phyloP scores from a whole-genome alignment of 1,140 invertebrate genomes.

The Aphelenchoides besseyi region DNA sequence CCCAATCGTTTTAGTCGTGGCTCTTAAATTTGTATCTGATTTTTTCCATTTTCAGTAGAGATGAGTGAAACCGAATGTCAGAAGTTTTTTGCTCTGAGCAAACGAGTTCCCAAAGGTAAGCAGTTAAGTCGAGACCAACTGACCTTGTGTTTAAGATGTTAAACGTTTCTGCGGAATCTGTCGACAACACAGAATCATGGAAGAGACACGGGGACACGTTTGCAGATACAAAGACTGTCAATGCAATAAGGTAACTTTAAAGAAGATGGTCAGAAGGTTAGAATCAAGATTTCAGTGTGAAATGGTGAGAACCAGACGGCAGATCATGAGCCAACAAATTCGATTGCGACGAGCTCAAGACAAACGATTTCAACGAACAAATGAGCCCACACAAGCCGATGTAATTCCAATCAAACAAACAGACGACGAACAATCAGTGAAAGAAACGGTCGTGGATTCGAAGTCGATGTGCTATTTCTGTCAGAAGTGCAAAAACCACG shows the following conservation, averaged over 20 bases:
- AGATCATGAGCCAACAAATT: constrained; percentile 59
- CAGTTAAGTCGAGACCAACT: no score
- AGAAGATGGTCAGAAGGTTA: no score
- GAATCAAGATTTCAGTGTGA: constrained; percentile 60
- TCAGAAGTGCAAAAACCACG: constrained; percentile 60
- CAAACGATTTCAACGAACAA: constrained; percentile 54
- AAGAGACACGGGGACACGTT: constrained; percentile 56
- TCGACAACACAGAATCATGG: constrained; percentile 52
- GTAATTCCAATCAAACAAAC: constrained; percentile 29
- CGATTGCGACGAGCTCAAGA: constrained; percentile 56
- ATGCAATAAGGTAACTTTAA: constrained; percentile 47
- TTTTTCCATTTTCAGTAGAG: no score
- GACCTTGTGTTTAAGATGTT: no score
- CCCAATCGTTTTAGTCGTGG: no score
- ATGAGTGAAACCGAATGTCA: no score
- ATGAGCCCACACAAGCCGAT: constrained; percentile 38
- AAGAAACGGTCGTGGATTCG: constrained; percentile 19
- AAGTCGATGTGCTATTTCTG: constrained; percentile 60
- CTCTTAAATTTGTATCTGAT: no score
- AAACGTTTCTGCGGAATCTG: constrained; percentile 60
- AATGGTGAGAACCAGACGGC: constrained; percentile 50
- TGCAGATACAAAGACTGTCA: constrained; percentile 54
- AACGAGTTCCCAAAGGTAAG: no score
- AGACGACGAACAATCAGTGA: constrained; percentile 17
- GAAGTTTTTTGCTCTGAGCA: no score